Base-by-base conservation (phyloP, 2,888 invertebrate genomes). In the Tinea trinotella region DNA sequence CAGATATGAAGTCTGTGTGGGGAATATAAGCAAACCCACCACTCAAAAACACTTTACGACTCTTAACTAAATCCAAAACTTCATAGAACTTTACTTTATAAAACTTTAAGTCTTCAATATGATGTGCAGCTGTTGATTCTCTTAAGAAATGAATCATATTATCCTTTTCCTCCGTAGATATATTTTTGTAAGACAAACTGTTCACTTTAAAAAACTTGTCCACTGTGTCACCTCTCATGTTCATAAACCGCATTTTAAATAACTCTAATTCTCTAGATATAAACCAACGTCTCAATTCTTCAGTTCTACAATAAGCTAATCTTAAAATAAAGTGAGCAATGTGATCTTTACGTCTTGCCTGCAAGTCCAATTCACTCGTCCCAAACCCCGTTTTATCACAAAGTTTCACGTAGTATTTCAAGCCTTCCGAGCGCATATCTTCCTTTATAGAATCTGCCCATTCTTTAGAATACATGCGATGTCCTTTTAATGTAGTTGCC, bases 321-420 rank as follows among this genome's bases (percentile, higher is more conserved):
- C 98, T 88, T 2, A 99, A 84, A 62, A 98, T 94, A 71, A 94
- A 98, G 74, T 99, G 99, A 0, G 98, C 96, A 53, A 98, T 89
- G 65, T 95, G 93, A 76, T 99, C 99, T 58, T 90, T 89, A 24
- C 89, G 88, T 55, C 94, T 87, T 0, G 90, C 89, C 67, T 91
- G 89, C 44, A 91, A 69, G 65, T 93, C 91, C 1, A 77, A 67
- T 57, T 92, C 91, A 10, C 81, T 82, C 36, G 87, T 86, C 5
- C 83, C 79, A 62, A 80, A 87, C 35, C 81, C 88, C 54, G 81
- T 77, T 55, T 87, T 87, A 60, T 89, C 84, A 58, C 92, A 85
- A 15, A 93, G 76, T 59, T 89, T 88, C 6, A 87, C 74, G 64
- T 90, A 92, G 57, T 89, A 88, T 63, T 90, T 90, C 19, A 93